Percentiles rank a stretch among this genome's conserved stretches.
Evolutionary conservation across 1,140 invertebrate genomes (phyloP).

Genomic region (Trypoxylus dichotomus): DNA sequence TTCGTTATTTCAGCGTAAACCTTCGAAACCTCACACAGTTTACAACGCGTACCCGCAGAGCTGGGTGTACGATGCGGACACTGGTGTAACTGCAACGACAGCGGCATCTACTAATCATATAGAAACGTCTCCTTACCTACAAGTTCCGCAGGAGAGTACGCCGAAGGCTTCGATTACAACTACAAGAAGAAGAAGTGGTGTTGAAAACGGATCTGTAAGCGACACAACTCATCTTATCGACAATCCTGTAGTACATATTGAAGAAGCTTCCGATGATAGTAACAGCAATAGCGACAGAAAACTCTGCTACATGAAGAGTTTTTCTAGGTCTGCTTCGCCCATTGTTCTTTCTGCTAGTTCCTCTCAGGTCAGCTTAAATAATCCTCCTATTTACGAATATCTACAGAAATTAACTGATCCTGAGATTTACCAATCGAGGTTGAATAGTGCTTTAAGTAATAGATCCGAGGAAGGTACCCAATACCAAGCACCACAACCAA

Average conservation of each 20-base stretch:
- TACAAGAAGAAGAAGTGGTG: slow-evolving; percentile 30
- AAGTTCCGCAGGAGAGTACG: slow-evolving; percentile 47
- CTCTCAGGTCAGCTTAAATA: slow-evolving; percentile 50
- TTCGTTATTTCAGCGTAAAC: slow-evolving; percentile 48
- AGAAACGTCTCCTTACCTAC: slow-evolving; percentile 44
- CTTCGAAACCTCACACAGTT: slow-evolving; percentile 46
- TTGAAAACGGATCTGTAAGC: slow-evolving; percentile 36
- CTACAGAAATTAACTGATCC: slow-evolving; percentile 54
- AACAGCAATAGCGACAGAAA: slow-evolving; percentile 52
- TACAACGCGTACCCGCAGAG: slow-evolving; percentile 55
- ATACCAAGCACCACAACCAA: slow-evolving; percentile 48
- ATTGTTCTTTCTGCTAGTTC: slow-evolving; percentile 52
- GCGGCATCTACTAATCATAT: slow-evolving; percentile 38
- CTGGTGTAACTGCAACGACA: slow-evolving; percentile 27
- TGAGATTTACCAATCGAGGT: slow-evolving; percentile 50
- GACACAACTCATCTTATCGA: slow-evolving; percentile 44
- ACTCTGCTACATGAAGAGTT: slow-evolving; percentile 56
- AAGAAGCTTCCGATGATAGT: slow-evolving; percentile 52
- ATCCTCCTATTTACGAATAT: slow-evolving; percentile 54
- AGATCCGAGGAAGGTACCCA: slow-evolving; percentile 40
- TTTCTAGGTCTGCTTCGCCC: slow-evolving; percentile 54
- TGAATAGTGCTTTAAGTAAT: slow-evolving; percentile 50
- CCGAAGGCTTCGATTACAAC: slow-evolving; percentile 37
- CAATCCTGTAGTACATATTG: slow-evolving; percentile 52
- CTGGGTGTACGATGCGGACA: slow-evolving; percentile 55